A percentile compares a stretch with the other conserved stretches of the same genome.
Conservation (phyloP, 2,888 invertebrate genomes). For the Stomorhina lunata region DNA sequence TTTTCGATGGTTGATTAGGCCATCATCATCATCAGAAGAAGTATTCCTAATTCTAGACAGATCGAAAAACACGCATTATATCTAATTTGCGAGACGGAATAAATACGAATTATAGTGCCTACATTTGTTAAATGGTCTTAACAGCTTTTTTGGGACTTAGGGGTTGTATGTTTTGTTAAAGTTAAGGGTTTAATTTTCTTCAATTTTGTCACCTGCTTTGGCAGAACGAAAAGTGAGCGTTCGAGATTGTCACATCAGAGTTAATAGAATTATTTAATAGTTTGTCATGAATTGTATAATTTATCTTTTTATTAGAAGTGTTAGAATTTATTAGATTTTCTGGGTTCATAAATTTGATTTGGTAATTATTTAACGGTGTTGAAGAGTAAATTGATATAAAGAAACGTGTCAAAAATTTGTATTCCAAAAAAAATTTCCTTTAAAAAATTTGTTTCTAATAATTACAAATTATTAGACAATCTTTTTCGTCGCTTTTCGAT, state of each 20-base stretch:
- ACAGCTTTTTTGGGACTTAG: not conserved
- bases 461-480: too few species aligned
- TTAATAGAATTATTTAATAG: constrained; percentile 13
- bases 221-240: constrained; percentile 56
- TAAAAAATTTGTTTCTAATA: too few species aligned
- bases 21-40: too few species aligned
- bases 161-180: not conserved
- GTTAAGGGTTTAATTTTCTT: not conserved
- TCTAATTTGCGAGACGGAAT: too few species aligned
- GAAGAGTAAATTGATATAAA: too few species aligned
- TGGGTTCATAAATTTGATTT: not conserved
- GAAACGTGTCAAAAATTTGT: too few species aligned
- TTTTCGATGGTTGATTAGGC: too few species aligned
- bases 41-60: too few species aligned
- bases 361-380: not conserved
- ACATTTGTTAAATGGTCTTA: constrained; percentile 19
- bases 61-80: too few species aligned
- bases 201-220: constrained; percentile 38
- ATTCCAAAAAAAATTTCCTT: too few species aligned
- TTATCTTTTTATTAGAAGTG: not conserved
- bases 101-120: too few species aligned
- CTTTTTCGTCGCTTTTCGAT: too few species aligned
- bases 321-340: not conserved
- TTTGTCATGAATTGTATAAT: not conserved
- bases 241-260: constrained; percentile 1